A percentile compares a stretch with the other conserved stretches of the same genome.
phyloP scores from a whole-genome alignment of 2,113 vertebrate species.

The Brachypteracias leptosomus region DNA sequence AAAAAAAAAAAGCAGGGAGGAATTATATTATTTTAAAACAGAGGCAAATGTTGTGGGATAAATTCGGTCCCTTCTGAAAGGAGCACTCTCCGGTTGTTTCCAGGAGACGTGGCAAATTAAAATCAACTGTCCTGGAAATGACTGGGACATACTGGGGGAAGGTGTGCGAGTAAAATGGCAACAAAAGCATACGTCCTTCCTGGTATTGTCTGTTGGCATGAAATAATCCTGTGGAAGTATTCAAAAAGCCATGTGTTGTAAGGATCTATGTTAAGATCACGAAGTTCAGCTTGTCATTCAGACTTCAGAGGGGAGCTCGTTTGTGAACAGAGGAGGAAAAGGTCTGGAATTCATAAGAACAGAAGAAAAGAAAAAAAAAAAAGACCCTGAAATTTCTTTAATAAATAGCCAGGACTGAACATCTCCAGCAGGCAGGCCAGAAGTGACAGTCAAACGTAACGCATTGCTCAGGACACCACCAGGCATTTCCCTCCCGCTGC shows the following conservation, averaged over 20 bases:
- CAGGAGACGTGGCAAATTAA: neutral
- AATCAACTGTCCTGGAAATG: neutral
- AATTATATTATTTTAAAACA: constrained; percentile 3
- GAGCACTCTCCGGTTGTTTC: neutral
- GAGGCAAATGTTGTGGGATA: neutral
- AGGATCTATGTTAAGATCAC: neutral
- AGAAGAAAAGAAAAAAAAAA: neutral
- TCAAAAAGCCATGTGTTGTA: neutral
- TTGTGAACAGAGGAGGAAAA: constrained; percentile 25
- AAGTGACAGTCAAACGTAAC: constrained; percentile 17
- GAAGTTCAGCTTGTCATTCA: constrained; percentile 41
- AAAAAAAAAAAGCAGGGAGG: neutral
- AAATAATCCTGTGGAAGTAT: neutral
- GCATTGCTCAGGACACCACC: neutral
- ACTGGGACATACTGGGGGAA: neutral
- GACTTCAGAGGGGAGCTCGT: neutral
- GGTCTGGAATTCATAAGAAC: constrained; percentile 23
- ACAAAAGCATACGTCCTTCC: neutral
- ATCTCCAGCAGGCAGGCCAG: constrained; percentile 18
- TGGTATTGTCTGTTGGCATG: neutral
- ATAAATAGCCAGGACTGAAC: neutral
- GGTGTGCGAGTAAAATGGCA: neutral
- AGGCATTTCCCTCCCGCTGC: constrained; percentile 20
- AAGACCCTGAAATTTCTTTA: constrained; percentile 16
- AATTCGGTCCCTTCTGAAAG: neutral